These are phyloP conservation scores for Zingel zingel DNA, from an alignment of 2,113 vertebrate species.

Conservation along the genomic window DNA sequence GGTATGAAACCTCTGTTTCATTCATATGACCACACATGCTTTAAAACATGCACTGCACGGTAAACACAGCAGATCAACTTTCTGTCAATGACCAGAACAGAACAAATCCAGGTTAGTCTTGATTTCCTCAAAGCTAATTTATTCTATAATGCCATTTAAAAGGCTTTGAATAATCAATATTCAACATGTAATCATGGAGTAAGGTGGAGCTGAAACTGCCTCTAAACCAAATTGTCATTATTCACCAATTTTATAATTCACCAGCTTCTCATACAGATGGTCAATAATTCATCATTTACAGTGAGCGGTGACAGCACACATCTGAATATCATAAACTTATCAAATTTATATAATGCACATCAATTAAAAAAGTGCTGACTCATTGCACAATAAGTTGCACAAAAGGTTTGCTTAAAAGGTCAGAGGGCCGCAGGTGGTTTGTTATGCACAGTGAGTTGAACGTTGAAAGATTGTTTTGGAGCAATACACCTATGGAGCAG, in stretches of 20 bases:
- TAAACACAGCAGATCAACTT: conserved; percentile 1
- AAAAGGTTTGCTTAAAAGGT: conserved; percentile 48
- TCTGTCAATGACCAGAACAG: neutral
- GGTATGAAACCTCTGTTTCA: neutral
- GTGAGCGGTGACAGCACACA: conserved; percentile 28
- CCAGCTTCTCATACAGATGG: conserved; percentile 44
- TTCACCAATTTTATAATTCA: conserved; percentile 56
- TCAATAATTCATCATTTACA: conserved; percentile 67
- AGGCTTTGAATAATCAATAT: conserved; percentile 64
- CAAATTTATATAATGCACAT: conserved; percentile 45
- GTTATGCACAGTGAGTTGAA: conserved; percentile 11
- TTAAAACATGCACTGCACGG: neutral
- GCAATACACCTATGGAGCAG: conserved; percentile 14
- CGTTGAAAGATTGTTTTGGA: neutral
- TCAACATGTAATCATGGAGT: conserved; percentile 42
- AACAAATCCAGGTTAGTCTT: conserved; percentile 17
- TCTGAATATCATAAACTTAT: conserved; percentile 42
- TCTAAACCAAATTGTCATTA: conserved; percentile 46
- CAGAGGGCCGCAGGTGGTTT: conserved; percentile 36
- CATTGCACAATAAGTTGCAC: conserved; percentile 2
- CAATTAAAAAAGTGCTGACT: conserved; percentile 4
- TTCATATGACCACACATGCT: neutral
- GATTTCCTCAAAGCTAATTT: conserved; percentile 36
- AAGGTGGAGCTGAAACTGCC: conserved; percentile 35
- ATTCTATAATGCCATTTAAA: conserved; percentile 44